These are phyloP conservation scores for Trypoxylon attenuatum DNA, from an alignment of 2,888 invertebrate species.

Conservation along the genomic window DNA sequence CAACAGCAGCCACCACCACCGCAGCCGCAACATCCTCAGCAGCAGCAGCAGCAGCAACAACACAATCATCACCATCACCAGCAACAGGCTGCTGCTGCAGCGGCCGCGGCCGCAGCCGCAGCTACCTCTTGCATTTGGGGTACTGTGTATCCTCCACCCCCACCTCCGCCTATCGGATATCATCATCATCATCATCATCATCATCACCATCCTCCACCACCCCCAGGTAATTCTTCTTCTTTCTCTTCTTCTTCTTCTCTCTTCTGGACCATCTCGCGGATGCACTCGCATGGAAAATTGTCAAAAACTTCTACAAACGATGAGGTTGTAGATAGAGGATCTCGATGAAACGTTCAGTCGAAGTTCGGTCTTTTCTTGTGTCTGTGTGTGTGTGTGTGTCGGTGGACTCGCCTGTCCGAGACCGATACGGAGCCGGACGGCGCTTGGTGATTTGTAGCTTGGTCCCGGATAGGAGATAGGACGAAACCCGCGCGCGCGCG, in stretches of 20 bases:
- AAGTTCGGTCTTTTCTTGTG: too few species aligned
- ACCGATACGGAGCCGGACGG: too few species aligned
- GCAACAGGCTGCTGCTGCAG: constrained; percentile 69
- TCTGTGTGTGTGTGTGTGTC: too few species aligned
- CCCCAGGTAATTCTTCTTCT: constrained; percentile 66
- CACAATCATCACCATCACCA: constrained; percentile 67
- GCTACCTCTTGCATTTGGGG: constrained; percentile 59
- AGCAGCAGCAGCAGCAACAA: constrained; percentile 67
- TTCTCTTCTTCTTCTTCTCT: too few species aligned
- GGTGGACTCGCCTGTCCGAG: too few species aligned
- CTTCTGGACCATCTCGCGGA: too few species aligned
- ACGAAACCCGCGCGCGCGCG: not conserved
- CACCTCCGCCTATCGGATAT: constrained; percentile 63
- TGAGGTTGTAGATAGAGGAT: too few species aligned
- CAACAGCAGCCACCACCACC: constrained; percentile 76
- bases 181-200: constrained; percentile 68
- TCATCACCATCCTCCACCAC: constrained; percentile 58
- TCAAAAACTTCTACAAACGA: too few species aligned
- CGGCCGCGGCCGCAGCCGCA: constrained; percentile 57
- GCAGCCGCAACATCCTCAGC: constrained; percentile 74
- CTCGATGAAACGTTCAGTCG: too few species aligned
- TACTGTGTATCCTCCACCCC: constrained; percentile 67
- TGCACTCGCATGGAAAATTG: too few species aligned
- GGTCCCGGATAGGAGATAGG: not conserved
- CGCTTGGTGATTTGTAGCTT: not conserved